Evolutionary conservation across 2,113 vertebrate genomes (phyloP).

Genomic region (Austrofundulus limnaeus): DNA sequence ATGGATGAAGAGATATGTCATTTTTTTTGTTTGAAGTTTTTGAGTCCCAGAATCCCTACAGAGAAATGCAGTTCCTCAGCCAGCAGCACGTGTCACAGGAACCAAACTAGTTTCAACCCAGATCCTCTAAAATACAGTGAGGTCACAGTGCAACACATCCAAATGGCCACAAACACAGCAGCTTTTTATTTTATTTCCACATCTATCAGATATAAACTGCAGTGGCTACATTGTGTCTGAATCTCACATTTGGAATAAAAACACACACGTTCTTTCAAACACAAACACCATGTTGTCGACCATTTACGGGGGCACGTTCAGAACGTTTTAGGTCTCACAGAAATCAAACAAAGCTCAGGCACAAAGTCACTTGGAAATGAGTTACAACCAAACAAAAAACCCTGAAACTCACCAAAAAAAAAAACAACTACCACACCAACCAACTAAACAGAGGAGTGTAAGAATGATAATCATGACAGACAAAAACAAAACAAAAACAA

Average conservation of each 20-base stretch:
- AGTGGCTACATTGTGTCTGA: constrained; percentile 12
- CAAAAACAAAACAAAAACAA: constrained; percentile 73
- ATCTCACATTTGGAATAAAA: constrained; percentile 18
- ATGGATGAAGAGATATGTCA: background rate
- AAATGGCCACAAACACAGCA: constrained; percentile 25
- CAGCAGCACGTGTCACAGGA: constrained; percentile 77
- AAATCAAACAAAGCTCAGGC: constrained; percentile 76
- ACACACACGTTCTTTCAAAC: constrained; percentile 13
- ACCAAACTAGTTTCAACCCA: constrained; percentile 73
- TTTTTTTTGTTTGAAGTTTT: background rate
- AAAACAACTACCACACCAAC: constrained; percentile 77
- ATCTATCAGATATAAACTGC: constrained; percentile 30
- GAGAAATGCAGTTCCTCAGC: constrained; percentile 77
- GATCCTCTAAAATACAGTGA: constrained; percentile 66
- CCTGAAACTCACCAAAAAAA: constrained; percentile 68
- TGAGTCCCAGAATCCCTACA: constrained; percentile 80
- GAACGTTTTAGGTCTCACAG: constrained; percentile 62
- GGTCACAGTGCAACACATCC: constrained; percentile 46
- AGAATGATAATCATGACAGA: constrained; percentile 84
- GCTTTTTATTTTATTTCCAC: constrained; percentile 24
- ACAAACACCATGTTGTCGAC: constrained; percentile 34
- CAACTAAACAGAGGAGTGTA: constrained; percentile 78
- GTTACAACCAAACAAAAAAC: constrained; percentile 67
- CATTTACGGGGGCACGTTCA: constrained; percentile 43
- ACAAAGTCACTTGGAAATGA: constrained; percentile 76